Conservation (phyloP, 2,888 invertebrate genomes). For the Seira sanloemensis region DNA sequence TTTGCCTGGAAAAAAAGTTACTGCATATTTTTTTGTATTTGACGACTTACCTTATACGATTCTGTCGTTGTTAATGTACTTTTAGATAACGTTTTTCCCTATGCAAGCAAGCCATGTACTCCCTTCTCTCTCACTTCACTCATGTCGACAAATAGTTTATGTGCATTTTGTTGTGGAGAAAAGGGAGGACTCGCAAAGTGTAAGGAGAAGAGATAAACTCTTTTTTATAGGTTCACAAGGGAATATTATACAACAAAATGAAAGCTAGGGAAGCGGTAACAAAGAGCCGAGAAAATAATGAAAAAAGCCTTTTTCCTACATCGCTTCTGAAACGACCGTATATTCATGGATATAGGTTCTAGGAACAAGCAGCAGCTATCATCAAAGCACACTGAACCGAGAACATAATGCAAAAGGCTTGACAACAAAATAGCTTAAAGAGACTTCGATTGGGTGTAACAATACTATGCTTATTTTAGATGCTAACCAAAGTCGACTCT, state of each 20-base stretch:
- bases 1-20: neutral
- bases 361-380: constrained; percentile 23
- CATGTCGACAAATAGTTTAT: constrained; percentile 48
- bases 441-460: neutral
- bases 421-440: neutral
- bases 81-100: constrained; percentile 38
- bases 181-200: neutral
- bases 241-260: neutral
- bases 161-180: constrained; percentile 13
- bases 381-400: constrained; percentile 61
- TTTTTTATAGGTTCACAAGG: neutral
- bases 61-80: constrained; percentile 45
- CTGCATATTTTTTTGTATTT: neutral
- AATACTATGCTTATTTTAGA: neutral
- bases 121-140: constrained; percentile 8
- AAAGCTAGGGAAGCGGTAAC: constrained; percentile 21
- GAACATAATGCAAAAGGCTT: constrained; percentile 21
- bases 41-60: neutral
- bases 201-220: neutral
- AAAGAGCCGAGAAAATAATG: constrained; percentile 39
- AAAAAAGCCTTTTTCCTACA: constrained; percentile 40
- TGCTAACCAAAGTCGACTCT: neutral
- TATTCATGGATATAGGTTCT: no score
- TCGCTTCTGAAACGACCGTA: neutral
- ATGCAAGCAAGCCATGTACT: no score